Conservation (phyloP, 2,797 vertebrate genomes). For the Morus bassanus region DNA sequence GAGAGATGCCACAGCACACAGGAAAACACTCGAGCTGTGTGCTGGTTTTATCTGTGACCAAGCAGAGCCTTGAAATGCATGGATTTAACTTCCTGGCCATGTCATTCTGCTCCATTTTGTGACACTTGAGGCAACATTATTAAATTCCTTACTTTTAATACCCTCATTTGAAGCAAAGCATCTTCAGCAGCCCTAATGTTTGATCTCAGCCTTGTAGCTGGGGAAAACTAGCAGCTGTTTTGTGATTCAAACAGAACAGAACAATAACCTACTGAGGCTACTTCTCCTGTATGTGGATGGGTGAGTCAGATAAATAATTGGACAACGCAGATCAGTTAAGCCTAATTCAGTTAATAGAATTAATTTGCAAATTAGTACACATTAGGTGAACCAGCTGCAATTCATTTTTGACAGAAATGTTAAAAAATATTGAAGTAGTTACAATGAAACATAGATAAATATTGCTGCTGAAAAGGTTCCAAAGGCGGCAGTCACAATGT, state of each 20-base stretch:
- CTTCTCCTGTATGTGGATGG: background rate
- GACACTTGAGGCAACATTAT: background rate
- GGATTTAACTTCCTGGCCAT: background rate
- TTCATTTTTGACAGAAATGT: constrained; percentile 35
- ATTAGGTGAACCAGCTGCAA: constrained; percentile 35
- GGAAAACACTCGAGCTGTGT: background rate
- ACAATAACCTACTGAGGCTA: constrained; percentile 20
- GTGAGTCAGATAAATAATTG: constrained; percentile 31
- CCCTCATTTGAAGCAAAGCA: background rate
- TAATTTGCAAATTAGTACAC: constrained; percentile 52
- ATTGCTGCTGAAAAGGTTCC: background rate
- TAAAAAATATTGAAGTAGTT: constrained; percentile 11
- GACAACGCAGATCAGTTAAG: constrained; percentile 40
- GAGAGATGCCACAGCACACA: background rate
- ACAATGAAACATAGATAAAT: constrained; percentile 24
- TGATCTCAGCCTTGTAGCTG: constrained; percentile 16
- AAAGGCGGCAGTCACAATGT: background rate
- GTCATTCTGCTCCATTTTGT: background rate
- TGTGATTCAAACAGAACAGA: constrained; percentile 1
- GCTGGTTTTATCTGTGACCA: background rate
- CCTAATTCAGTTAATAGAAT: constrained; percentile 38
- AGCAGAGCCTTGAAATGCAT: background rate
- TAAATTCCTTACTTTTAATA: background rate
- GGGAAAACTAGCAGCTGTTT: constrained; percentile 17
- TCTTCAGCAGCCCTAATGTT: background rate